Evolutionary conservation across 2,888 invertebrate species (phyloP).

Genomic region (Tanaodytes sp.): DNA sequence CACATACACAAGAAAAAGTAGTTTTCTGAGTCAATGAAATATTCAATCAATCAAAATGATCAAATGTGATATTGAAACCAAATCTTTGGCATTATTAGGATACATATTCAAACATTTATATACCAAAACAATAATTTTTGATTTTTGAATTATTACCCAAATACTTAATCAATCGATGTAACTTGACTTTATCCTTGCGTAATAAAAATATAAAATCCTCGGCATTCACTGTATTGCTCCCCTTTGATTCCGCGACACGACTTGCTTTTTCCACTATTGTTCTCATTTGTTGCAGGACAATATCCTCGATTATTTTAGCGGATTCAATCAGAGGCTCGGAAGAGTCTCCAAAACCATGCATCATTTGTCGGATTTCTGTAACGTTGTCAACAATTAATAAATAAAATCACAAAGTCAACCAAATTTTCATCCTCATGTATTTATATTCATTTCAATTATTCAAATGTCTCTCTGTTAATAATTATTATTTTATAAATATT

Average conservation of each 20-base stretch:
- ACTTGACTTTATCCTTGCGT: constrained; percentile 85
- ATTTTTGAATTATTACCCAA: too few relatives aligned
- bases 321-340: constrained; percentile 86
- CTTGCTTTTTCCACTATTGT: constrained; percentile 84
- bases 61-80: too few relatives aligned
- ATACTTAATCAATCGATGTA: constrained; percentile 84
- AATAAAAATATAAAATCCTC: constrained; percentile 88
- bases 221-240: constrained; percentile 74
- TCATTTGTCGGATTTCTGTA: constrained; percentile 85
- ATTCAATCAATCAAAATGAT: too few relatives aligned
- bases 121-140: too few relatives aligned
- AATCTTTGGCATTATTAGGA: too few relatives aligned
- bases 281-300: constrained; percentile 86
- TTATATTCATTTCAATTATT: background rate
- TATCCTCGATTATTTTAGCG: constrained; percentile 87
- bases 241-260: constrained; percentile 79
- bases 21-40: too few relatives aligned
- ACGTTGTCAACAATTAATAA: background rate
- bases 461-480: too few relatives aligned
- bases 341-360: constrained; percentile 95
- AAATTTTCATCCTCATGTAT: background rate
- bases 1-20: too few relatives aligned
- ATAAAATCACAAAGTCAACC: background rate
- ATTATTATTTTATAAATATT: background rate
- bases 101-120: too few relatives aligned